These are phyloP conservation scores for Heteromormyrus szaboi DNA, from an alignment of 2,797 vertebrate species.

Conservation along the genomic window DNA sequence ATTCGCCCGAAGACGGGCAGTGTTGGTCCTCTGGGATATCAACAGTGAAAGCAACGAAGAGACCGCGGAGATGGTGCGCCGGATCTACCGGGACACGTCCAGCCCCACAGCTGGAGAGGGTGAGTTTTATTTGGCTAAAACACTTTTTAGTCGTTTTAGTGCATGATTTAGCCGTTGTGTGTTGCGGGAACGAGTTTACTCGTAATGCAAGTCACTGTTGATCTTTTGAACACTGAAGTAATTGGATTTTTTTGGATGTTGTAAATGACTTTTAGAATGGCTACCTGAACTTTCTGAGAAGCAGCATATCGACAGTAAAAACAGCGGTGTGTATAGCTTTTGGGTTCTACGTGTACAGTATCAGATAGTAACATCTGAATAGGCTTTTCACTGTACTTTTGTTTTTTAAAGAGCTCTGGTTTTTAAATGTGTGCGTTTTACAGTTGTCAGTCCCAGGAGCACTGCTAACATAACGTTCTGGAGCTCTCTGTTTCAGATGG, in stretches of 20 bases:
- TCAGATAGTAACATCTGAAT: background rate
- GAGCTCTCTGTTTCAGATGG: constrained; percentile 43
- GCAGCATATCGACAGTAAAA: background rate
- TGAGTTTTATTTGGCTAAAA: too few relatives aligned
- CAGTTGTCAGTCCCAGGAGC: constrained; percentile 18
- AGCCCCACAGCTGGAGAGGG: constrained; percentile 10
- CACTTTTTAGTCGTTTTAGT: background rate
- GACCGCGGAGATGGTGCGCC: constrained; percentile 73
- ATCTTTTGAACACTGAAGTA: background rate
- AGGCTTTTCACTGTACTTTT: background rate
- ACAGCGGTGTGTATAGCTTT: background rate
- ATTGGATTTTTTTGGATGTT: background rate
- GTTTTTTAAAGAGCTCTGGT: background rate
- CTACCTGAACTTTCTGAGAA: background rate
- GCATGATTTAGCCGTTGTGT: background rate
- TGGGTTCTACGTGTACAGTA: background rate
- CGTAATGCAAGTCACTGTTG: background rate
- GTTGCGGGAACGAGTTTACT: background rate
- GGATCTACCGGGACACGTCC: constrained; percentile 63
- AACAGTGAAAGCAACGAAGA: constrained; percentile 74
- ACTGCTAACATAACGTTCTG: constrained; percentile 56
- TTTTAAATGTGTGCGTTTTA: background rate
- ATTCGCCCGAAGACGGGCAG: constrained; percentile 73
- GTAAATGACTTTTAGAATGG: background rate
- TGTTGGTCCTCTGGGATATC: constrained; percentile 80